Base-by-base conservation (phyloP, 1,140 invertebrate genomes). In the Bactericera cockerelli region DNA sequence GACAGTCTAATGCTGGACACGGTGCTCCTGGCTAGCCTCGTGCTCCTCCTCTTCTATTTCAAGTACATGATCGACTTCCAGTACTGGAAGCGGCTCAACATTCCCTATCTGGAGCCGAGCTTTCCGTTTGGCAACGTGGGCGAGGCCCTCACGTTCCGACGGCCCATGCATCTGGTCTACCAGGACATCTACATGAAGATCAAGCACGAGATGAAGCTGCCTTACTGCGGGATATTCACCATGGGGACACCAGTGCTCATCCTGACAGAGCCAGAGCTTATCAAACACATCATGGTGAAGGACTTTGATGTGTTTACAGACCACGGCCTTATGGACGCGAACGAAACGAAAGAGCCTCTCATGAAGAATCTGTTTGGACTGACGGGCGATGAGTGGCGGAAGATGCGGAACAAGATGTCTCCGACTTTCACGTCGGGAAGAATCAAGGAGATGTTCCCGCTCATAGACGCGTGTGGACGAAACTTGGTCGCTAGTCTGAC, bases 361-460 rank as follows among this genome's bases (percentile, higher is more conserved):
- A 69, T 70, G 4, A 72, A 68, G 22, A 73, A 78, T 64, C 63
- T 79, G 11, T 73, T 79, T 28, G 71, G 72, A 28, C 65, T 76
- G 54, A 70, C 72, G 58, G 79, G 76, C 8, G 69, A 74, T 11
- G 69, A 72, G 22, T 85, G 82, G 82, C 75, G 75, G 55, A 67
- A 74, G 33, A 70, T 83, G 28, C 70, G 82, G 53, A 70, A 73
- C 6, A 77, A 81, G 59, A 70, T 83, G 24, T 79, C 78, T 26
- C 79, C 80, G 2, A 77, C 76, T 0, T 84, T 84, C 63, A 82
- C 77, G 24, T 76, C 77, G 0, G 76, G 69, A 0, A 73, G 68
- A 28, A 25, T 76, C 26, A 76, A 74, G 56, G 69, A 65, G 36
- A 72, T 75, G 69, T 67, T 68, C 62, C 54, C 26, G 10, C 6